Evolutionary conservation across 2,888 invertebrate species (phyloP).

Genomic region (Entomobrya multifasciata): DNA sequence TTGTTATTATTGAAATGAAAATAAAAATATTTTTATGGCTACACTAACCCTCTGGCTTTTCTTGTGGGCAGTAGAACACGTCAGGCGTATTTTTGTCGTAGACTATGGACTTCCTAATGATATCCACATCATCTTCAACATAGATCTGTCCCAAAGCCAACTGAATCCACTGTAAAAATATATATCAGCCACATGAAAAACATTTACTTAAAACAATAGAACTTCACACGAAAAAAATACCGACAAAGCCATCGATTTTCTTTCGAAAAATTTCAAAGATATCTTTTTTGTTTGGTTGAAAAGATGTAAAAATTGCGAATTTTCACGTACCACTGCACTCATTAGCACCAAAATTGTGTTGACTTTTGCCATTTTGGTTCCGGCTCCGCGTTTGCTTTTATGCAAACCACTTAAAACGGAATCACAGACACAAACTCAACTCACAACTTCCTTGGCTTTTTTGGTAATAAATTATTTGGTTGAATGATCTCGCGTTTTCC

Average conservation of each 20-base stretch:
- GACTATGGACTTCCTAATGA: constrained; percentile 89
- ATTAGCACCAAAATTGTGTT: constrained; percentile 44
- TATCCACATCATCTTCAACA: constrained; percentile 82
- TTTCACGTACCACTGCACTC: constrained; percentile 62
- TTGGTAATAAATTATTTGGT: too few species aligned
- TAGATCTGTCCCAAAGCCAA: constrained; percentile 44
- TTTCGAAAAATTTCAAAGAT: too few species aligned
- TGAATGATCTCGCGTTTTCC: too few species aligned
- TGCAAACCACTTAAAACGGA: too few species aligned
- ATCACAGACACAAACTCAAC: too few species aligned
- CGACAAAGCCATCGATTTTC: too few species aligned
- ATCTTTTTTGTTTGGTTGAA: too few species aligned
- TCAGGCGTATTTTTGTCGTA: constrained; percentile 90
- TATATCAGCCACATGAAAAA: background rate
- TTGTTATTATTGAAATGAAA: background rate
- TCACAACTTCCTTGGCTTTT: too few species aligned
- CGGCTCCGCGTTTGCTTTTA: background rate
- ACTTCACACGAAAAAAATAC: too few species aligned
- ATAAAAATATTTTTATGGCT: constrained; percentile 1
- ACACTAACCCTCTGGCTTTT: constrained; percentile 86
- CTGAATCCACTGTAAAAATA: constrained; percentile 59
- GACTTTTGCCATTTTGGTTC: constrained; percentile 51
- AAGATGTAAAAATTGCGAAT: background rate
- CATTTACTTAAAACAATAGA: too few species aligned
- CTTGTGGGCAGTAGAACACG: constrained; percentile 90